Percentiles rank a stretch among this genome's conserved stretches.
Conservation (phyloP, 2,888 invertebrate species). For the Apodemia zela region DNA sequence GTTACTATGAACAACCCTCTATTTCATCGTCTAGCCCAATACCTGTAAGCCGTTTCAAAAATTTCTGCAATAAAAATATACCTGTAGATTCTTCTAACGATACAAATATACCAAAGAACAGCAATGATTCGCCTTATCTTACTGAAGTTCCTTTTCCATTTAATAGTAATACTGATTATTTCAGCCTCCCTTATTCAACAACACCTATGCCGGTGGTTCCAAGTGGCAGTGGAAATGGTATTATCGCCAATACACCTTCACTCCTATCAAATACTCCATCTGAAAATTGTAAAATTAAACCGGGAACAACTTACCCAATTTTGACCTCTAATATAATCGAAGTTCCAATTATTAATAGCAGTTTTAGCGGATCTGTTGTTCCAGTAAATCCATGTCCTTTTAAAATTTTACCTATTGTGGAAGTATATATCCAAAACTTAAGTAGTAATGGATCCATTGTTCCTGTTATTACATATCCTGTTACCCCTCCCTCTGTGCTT, state of each 20-base stretch:
- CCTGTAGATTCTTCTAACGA: not conserved
- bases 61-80: too few species aligned
- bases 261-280: not conserved
- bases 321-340: not conserved
- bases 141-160: not conserved
- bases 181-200: constrained; percentile 2
- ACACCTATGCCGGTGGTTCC: not conserved
- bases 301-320: not conserved
- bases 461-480: not conserved
- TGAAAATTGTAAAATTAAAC: not conserved
- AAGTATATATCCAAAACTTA: not conserved
- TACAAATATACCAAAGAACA: not conserved
- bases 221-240: not conserved
- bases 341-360: not conserved
- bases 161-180: constrained; percentile 8
- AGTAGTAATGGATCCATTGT: not conserved
- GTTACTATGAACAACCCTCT: not conserved
- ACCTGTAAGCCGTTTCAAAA: too few species aligned
- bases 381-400: not conserved
- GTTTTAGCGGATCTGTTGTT: not conserved
- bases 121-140: not conserved
- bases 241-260: not conserved
- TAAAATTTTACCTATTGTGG: not conserved
- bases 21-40: too few species aligned
- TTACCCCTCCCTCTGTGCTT: not conserved